Conservation (phyloP, 2,888 invertebrate species). For the Macaria liturata region DNA sequence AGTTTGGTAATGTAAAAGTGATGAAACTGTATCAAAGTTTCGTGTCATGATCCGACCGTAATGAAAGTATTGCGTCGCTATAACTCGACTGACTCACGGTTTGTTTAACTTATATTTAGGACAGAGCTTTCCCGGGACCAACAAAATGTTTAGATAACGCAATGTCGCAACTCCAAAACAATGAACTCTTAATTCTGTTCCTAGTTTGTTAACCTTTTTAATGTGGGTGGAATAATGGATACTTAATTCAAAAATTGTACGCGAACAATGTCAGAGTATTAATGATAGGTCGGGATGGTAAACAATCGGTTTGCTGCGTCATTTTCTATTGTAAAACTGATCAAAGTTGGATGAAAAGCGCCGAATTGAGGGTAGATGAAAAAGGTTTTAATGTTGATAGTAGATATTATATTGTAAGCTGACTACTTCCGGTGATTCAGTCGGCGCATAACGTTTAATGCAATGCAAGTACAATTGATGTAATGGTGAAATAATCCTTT, state of each 20-base stretch:
- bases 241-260: constrained; percentile 31
- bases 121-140: constrained; percentile 53
- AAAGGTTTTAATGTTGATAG: too few species aligned
- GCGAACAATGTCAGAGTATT: constrained; percentile 46
- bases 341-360: constrained; percentile 11
- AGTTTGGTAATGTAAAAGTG: too few species aligned
- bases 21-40: not conserved
- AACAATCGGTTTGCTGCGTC: constrained; percentile 24
- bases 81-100: constrained; percentile 29
- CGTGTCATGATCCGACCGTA: not conserved
- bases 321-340: constrained; percentile 7
- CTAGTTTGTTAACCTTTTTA: constrained; percentile 60
- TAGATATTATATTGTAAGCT: too few species aligned
- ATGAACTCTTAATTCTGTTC: constrained; percentile 72
- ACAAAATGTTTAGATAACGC: constrained; percentile 66
- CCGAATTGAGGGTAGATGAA: constrained; percentile 4
- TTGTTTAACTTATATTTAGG: constrained; percentile 55
- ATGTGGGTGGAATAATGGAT: constrained; percentile 51
- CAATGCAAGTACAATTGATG: too few species aligned
- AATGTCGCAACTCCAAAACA: constrained; percentile 75
- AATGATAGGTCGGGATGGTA: constrained; percentile 27
- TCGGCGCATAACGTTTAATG: too few species aligned
- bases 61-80: constrained; percentile 3
- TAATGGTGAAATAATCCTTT: too few species aligned
- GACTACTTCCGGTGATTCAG: too few species aligned